A percentile compares a stretch with the other conserved stretches of the same genome.
phyloP scores from a whole-genome alignment of 2,888 invertebrate species.

The Sminthurides aquaticus region DNA sequence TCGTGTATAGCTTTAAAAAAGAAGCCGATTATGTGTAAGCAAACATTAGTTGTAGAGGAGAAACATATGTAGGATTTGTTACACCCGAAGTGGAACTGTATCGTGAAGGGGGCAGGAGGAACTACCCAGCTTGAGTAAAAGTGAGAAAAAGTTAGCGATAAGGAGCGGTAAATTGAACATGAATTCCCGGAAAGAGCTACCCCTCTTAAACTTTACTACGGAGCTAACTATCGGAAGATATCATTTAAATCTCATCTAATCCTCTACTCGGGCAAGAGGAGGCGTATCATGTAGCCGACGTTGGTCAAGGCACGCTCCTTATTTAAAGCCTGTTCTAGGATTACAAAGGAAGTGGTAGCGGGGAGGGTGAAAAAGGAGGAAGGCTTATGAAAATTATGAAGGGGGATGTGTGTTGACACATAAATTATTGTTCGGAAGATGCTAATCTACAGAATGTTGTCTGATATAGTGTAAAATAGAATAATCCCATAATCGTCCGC shows the following conservation, averaged over 20 bases:
- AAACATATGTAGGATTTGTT: no score
- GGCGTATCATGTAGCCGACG: not conserved
- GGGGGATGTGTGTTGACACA: not conserved
- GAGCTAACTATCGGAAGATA: not conserved
- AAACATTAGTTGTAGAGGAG: no score
- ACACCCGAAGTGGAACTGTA: no score
- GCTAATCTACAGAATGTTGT: not conserved
- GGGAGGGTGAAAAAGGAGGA: not conserved
- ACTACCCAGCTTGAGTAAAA: no score
- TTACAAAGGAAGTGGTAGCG: not conserved
- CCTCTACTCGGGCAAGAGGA: not conserved
- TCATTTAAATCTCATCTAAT: not conserved
- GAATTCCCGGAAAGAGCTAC: no score
- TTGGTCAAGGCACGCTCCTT: not conserved
- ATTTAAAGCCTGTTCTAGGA: not conserved
- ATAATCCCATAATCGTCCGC: not conserved
- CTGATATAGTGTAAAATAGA: not conserved
- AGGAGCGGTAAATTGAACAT: no score
- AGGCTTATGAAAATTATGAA: not conserved
- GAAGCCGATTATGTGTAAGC: no score
- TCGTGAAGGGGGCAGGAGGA: no score
- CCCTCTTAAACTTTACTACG: no score
- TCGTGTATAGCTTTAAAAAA: no score
- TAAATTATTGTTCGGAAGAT: not conserved
- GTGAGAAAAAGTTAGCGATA: no score